Base-by-base conservation (phyloP, 2,888 invertebrate genomes). In the Napeogenes sylphis region DNA sequence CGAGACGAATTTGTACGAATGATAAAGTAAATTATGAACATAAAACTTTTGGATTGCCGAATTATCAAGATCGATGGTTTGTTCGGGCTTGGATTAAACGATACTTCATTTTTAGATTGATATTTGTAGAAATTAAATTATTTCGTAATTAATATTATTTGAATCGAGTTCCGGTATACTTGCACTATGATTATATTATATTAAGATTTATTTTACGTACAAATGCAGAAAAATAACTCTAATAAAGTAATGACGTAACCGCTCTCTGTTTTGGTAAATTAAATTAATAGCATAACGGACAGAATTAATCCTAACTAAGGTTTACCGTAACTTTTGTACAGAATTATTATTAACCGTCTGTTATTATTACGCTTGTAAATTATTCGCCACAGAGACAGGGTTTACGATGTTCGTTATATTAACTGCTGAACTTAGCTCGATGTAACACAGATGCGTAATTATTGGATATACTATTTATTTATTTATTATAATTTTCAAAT, bases 381-480 rank as follows among this genome's bases (percentile, higher is more conserved):
- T 69, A 72, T 68, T 63, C 56, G 58, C 46, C 63, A 69, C 74
- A 73, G 66, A 75, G 75, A 71, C 71, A 59, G 69, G 71, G 69
- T 76, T 76, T 73, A 77, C 67, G 77, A 68, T 70, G 59, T 68
- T 66, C 58, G 70, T 67, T 64, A 68, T 73, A 77, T 78, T 72
- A 76, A 74, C 74, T 72, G 71, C 70, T 73, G 68, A 73, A 75
- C 75, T 74, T 74, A 73, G 60, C 56, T 63, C 14, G 21, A 8
- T 59, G 13, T 30, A 32, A 54, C 56, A 10, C 30, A 32, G 58
- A 64, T 57, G 46, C 8, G 5, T 32, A 45, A 38, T 42, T 5
- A 32, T 30, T 59, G 42, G 64, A 68, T 61, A 47, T 57, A 56
- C 30, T 47, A 58, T 55, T 13, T 51, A 21, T 55, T 53, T 55